phyloP scores from a whole-genome alignment of 2,797 vertebrate species.

The Diglossa cyanea region DNA sequence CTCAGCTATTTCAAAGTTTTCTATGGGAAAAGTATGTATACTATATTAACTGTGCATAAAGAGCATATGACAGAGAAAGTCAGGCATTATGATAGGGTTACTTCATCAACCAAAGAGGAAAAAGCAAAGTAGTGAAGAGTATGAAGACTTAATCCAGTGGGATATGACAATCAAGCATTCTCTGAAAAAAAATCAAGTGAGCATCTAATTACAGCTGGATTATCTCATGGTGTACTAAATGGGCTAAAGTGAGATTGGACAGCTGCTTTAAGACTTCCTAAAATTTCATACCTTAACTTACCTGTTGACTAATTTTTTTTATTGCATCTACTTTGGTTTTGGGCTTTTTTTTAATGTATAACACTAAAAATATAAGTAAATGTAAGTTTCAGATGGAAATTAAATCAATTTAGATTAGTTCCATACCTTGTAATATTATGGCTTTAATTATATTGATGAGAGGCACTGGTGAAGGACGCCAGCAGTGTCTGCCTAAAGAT shows the following conservation, averaged over 20 bases:
- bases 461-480: background rate
- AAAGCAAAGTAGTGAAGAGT: background rate
- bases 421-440: background rate
- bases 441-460: background rate
- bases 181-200: background rate
- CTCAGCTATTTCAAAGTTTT: background rate
- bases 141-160: background rate
- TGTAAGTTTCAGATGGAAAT: background rate
- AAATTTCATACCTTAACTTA: background rate
- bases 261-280: background rate
- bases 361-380: background rate
- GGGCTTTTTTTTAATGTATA: rapidly evolving
- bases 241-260: background rate
- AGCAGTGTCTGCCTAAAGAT: background rate
- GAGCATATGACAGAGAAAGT: background rate
- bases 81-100: background rate
- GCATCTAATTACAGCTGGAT: background rate
- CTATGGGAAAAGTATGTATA: background rate
- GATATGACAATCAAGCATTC: background rate
- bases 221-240: background rate
- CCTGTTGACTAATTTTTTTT: background rate
- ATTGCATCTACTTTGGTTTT: background rate
- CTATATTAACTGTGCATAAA: background rate
- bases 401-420: background rate
- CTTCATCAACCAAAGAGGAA: background rate